Evolutionary conservation across 2,797 vertebrate genomes (phyloP).

Genomic region (Monodelphis domestica): DNA sequence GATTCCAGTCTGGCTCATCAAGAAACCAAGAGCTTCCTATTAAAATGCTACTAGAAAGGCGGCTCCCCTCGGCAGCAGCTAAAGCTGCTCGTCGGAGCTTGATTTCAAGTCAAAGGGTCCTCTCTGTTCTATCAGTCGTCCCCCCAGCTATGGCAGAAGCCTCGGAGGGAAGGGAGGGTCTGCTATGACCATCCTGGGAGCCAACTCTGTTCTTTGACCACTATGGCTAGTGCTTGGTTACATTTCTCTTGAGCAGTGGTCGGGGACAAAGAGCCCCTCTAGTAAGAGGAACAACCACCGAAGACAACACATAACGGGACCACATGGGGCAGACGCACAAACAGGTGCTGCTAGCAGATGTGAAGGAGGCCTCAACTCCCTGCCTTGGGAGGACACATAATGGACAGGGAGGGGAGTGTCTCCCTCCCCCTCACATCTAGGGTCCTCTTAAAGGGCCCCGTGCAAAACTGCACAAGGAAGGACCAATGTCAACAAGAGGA

Average conservation of each 20-base stretch:
- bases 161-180: not conserved
- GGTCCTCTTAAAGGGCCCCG: conserved; percentile 18
- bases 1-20: conserved; percentile 30
- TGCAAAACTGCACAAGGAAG: conserved; percentile 32
- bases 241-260: conserved; percentile 25
- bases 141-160: not conserved
- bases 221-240: not conserved
- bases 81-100: too few relatives aligned
- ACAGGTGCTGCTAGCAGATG: not conserved
- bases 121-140: conserved; percentile 1
- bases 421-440: not conserved
- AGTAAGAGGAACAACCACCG: conserved; percentile 33
- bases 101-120: conserved; percentile 40
- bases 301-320: not conserved
- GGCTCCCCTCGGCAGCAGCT: conserved; percentile 56
- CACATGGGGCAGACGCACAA: not conserved
- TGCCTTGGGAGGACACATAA: too few relatives aligned
- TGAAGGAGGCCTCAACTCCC: too few relatives aligned
- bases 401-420: too few relatives aligned
- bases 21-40: conserved; percentile 37
- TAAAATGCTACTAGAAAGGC: too few relatives aligned
- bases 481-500: conserved; percentile 29
- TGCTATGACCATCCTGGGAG: not conserved
- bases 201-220: not conserved
- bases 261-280: not conserved